Evolutionary conservation across 2,888 invertebrate genomes (phyloP).

Genomic region (Andrena minutula): DNA sequence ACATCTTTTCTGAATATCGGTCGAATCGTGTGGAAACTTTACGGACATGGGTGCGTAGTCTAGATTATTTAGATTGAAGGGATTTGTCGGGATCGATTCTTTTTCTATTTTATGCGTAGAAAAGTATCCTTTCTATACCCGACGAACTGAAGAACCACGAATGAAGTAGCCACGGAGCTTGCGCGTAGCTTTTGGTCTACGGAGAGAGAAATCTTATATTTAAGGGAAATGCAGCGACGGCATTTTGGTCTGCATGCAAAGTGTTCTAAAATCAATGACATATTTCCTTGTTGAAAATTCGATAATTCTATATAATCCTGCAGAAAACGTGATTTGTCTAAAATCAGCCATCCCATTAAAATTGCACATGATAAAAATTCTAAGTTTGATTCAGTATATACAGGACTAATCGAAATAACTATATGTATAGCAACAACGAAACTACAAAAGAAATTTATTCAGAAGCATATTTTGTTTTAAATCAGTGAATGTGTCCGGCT

Average conservation of each 20-base stretch:
- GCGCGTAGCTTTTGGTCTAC: neutral
- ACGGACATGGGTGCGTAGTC: neutral
- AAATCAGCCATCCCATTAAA: too few species aligned
- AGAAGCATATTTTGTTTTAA: too few species aligned
- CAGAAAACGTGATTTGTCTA: too few species aligned
- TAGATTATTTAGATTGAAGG: neutral
- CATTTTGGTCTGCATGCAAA: neutral
- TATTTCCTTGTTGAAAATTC: neutral
- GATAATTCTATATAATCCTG: too few species aligned
- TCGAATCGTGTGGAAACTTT: neutral
- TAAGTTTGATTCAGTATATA: too few species aligned
- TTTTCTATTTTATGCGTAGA: conserved; percentile 2
- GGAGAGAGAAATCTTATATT: neutral
- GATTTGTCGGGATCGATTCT: neutral
- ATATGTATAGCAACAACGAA: too few species aligned
- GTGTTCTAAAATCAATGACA: neutral
- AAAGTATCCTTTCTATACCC: neutral
- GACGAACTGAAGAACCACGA: neutral
- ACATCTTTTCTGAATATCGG: conserved; percentile 45
- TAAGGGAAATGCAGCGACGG: neutral
- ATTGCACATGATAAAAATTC: too few species aligned
- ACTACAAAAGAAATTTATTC: too few species aligned
- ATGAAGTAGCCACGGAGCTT: conserved; percentile 19
- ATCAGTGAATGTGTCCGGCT: too few species aligned
- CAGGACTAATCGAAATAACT: too few species aligned